Evolutionary conservation across 2,888 invertebrate species (phyloP).

Genomic region (Toxonevra muliebris): DNA sequence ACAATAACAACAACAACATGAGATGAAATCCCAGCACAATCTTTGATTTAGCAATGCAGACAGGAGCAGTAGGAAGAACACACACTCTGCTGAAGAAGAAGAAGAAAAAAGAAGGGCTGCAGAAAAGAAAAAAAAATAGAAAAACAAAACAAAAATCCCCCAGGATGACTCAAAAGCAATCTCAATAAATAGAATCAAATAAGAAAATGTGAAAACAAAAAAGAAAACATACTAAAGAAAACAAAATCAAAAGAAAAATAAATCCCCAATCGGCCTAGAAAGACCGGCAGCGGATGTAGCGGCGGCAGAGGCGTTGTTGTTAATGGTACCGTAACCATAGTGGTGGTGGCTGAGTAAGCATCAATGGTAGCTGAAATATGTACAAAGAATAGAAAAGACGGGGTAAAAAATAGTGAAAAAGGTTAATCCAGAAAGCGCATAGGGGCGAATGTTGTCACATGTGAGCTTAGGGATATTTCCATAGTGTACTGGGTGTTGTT

Average conservation of each 20-base stretch:
- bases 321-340: no score
- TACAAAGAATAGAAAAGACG: no score
- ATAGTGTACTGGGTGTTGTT: no score
- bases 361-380: no score
- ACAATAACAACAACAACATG: conserved; percentile 8
- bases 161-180: conserved; percentile 19
- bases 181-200: conserved; percentile 32
- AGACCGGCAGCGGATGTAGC: neutral
- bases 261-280: conserved; percentile 27
- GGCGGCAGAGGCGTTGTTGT: no score
- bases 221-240: conserved; percentile 14
- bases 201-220: conserved; percentile 18
- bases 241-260: conserved; percentile 21
- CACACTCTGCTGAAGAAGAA: neutral
- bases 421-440: no score
- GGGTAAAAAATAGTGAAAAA: no score
- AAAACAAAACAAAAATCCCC: conserved; percentile 2
- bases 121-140: neutral
- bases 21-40: conserved; percentile 50
- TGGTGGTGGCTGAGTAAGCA: no score
- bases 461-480: no score
- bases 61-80: conserved; percentile 7
- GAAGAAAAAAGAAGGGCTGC: neutral
- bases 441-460: no score
- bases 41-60: conserved; percentile 48